Base-by-base conservation (phyloP, 2,888 invertebrate genomes). In the Papilio demoleus region DNA sequence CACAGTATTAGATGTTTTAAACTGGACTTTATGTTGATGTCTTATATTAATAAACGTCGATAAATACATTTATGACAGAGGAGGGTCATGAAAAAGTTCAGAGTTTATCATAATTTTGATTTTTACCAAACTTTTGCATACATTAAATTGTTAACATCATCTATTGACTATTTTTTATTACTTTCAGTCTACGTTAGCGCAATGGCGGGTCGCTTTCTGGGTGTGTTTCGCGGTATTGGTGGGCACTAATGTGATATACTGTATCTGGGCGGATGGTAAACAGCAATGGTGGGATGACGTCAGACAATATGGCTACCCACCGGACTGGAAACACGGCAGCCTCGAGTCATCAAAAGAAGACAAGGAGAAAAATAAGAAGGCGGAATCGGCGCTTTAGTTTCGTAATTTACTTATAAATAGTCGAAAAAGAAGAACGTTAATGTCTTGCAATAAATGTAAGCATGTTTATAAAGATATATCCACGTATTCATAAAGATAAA, bases 201-300 rank as follows among this genome's bases (percentile, higher is more conserved):
- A 96, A 84, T 97, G 96, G 96, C 88, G 94, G 12, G 78, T 93
- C 0, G 96, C 96, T 0, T 96, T 96, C 80, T 96, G 96, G 95
- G 95, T 96, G 47, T 94, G 95, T 53, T 93, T 95, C 56, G 94
- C 85, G 0, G 94, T 96, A 0, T 93, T 96, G 61, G 82, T 94
- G 0, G 83, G 93, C 0, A 95, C 96, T 1, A 95, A 95, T 77
- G 70, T 95, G 0, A 86, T 96, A 0, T 97, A 95, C 82, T 84
- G 94, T 3, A 72, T 95, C 45, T 95, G 94, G 85, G 96, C 95
- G 0, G 95, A 95, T 65, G 96, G 95, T 0, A 94, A 96, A 65
- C 94, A 95, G 53, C 95, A 96, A 75, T 93, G 94, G 81, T 96
- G 96, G 96, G 96, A 96, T 77, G 93, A 95, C 72, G 93, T 94